Percentiles rank a stretch among this genome's conserved stretches.
Evolutionary conservation across 1,140 invertebrate species (phyloP).

Genomic region (Eriocheir sinensis): DNA sequence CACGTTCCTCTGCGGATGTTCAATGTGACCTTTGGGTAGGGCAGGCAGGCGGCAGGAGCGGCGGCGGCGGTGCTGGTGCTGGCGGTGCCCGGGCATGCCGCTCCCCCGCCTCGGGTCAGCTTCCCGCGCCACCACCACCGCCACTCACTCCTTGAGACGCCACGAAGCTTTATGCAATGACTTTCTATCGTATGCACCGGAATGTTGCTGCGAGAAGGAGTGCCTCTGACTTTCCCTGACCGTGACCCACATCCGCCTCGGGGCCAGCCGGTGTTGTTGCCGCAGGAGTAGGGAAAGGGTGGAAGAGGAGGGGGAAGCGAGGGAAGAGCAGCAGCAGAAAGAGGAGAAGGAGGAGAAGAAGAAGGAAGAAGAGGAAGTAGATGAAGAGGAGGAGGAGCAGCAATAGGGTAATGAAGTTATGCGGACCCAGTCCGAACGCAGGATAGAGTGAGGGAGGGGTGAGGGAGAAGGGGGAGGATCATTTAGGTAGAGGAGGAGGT

Average conservation of each 20-base stretch:
- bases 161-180: conserved; percentile 39
- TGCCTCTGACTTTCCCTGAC: conserved; percentile 48
- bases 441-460: neutral
- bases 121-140: neutral
- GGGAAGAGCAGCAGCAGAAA: neutral
- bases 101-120: conserved; percentile 16
- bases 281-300: neutral
- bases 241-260: conserved; percentile 51
- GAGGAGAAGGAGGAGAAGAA: neutral
- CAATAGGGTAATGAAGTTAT: neutral
- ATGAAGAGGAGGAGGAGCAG: neutral
- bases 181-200: conserved; percentile 31
- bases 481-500: neutral
- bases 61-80: neutral
- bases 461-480: neutral
- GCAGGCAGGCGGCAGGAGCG: neutral
- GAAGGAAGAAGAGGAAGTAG: neutral
- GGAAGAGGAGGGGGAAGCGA: conserved; percentile 6
- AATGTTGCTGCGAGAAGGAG: neutral
- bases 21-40: conserved; percentile 50
- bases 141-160: neutral
- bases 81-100: conserved; percentile 14
- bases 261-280: conserved; percentile 36
- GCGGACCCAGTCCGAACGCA: neutral
- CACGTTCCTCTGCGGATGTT: conserved; percentile 42